phyloP scores from a whole-genome alignment of 2,888 invertebrate species.

The Iphiclides podalirius region DNA sequence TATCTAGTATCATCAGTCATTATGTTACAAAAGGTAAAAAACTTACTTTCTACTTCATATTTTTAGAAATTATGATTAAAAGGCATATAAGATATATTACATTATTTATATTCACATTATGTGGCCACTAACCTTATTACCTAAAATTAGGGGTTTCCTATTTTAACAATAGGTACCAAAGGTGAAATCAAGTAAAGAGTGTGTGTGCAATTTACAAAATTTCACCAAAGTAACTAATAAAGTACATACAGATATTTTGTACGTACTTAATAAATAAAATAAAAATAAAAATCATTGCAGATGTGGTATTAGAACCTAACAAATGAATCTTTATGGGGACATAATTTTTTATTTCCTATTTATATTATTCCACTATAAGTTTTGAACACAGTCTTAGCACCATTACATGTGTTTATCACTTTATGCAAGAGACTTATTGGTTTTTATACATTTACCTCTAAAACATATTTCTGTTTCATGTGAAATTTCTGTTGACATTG shows the following conservation, averaged over 20 bases:
- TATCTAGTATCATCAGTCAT: slow-evolving; percentile 53
- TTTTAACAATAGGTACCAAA: slow-evolving; percentile 29
- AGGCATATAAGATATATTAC: slow-evolving; percentile 40
- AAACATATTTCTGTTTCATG: slow-evolving; percentile 95
- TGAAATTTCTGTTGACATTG: slow-evolving; percentile 89
- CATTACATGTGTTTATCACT: slow-evolving; percentile 30
- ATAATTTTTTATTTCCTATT: slow-evolving; percentile 15
- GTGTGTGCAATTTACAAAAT: slow-evolving; percentile 66
- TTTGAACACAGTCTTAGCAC: slow-evolving; percentile 65
- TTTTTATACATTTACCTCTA: slow-evolving; percentile 90
- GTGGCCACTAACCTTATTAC: slow-evolving; percentile 48
- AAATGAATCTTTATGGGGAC: neutral
- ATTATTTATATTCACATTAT: slow-evolving; percentile 24
- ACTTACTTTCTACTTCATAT: slow-evolving; percentile 18
- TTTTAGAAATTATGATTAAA: slow-evolving; percentile 2
- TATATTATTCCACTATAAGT: slow-evolving; percentile 29
- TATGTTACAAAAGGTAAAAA: slow-evolving; percentile 47
- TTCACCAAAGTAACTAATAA: slow-evolving; percentile 52
- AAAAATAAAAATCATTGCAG: neutral
- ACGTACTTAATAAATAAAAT: slow-evolving; percentile 25
- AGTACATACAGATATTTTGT: neutral
- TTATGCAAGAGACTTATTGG: slow-evolving; percentile 67
- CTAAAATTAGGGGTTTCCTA: slow-evolving; percentile 24
- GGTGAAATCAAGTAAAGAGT: slow-evolving; percentile 75
- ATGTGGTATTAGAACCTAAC: neutral